Conservation (phyloP, 2,113 vertebrate genomes). For the Oncorhynchus tshawytscha region DNA sequence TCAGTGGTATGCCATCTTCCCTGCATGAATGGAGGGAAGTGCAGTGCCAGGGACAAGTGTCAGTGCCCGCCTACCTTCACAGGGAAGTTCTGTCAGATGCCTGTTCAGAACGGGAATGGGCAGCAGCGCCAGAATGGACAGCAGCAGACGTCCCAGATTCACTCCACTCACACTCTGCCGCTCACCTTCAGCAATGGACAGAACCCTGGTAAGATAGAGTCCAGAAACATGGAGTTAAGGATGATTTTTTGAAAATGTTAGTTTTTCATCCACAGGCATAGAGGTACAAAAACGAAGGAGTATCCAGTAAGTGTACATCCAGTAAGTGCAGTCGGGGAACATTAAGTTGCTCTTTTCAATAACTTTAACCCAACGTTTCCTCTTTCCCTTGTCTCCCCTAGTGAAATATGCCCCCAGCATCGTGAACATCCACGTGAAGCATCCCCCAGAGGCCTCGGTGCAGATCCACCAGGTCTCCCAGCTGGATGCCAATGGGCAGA, state of each 20-base stretch:
- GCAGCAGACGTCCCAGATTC: conserved; percentile 77
- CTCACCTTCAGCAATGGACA: conserved; percentile 89
- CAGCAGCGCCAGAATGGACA: conserved; percentile 63
- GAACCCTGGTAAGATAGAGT: conserved; percentile 81
- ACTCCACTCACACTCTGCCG: conserved; percentile 94
- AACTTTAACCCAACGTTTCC: not conserved
- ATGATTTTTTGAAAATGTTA: too few species aligned
- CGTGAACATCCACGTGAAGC: conserved; percentile 97
- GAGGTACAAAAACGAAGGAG: not conserved
- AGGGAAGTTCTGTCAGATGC: conserved; percentile 95
- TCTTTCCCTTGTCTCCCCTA: conserved; percentile 38
- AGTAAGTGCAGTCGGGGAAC: not conserved
- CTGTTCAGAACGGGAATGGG: conserved; percentile 74
- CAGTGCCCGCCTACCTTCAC: conserved; percentile 95
- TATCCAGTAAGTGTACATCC: too few species aligned
- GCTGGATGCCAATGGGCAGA: conserved; percentile 83
- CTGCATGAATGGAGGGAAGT: conserved; percentile 96
- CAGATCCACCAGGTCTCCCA: conserved; percentile 97
- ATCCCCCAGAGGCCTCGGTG: conserved; percentile 95
- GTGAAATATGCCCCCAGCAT: conserved; percentile 86
- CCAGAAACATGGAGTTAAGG: not conserved
- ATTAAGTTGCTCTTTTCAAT: not conserved
- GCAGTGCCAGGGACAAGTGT: conserved; percentile 92
- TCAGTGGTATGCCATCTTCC: conserved; percentile 97
- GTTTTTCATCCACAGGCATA: not conserved